Percentiles rank a stretch among this genome's conserved stretches.
These are phyloP conservation scores for Turnix velox DNA, from an alignment of 2,113 vertebrate species.

Conservation along the genomic window DNA sequence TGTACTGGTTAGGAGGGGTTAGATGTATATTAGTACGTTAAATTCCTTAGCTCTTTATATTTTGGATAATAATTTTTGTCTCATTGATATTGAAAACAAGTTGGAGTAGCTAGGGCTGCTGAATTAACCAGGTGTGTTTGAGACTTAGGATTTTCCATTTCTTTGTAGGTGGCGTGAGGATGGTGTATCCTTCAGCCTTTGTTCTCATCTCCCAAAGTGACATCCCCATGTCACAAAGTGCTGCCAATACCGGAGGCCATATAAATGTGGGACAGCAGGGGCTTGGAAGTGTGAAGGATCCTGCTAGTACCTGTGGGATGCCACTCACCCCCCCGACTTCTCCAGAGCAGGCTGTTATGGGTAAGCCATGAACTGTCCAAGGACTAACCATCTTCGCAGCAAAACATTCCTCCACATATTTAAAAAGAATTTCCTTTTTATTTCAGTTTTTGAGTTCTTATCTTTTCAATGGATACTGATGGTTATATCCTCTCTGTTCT, in stretches of 20 bases:
- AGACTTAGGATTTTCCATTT: background rate
- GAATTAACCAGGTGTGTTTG: background rate
- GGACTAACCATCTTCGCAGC: background rate
- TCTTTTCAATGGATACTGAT: background rate
- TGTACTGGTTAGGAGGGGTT: background rate
- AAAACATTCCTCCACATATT: background rate
- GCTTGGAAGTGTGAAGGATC: constrained; percentile 83
- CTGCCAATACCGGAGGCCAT: constrained; percentile 74
- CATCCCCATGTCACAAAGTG: constrained; percentile 83
- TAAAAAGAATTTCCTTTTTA: background rate
- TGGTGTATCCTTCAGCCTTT: constrained; percentile 96
- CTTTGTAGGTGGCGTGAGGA: constrained; percentile 88
- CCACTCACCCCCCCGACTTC: constrained; percentile 95
- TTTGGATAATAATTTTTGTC: background rate
- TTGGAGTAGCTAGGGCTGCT: background rate
- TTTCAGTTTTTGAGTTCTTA: background rate
- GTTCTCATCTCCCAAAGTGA: constrained; percentile 95
- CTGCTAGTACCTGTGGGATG: constrained; percentile 85
- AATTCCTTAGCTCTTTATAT: background rate
- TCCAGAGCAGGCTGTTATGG: constrained; percentile 87
- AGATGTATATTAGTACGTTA: background rate
- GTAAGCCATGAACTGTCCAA: constrained; percentile 57
- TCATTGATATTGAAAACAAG: background rate
- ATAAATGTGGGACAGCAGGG: constrained; percentile 68
- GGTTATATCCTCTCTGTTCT: background rate